Evolutionary conservation across 2,113 vertebrate species (phyloP).

Genomic region (Myotis lucifugus): DNA sequence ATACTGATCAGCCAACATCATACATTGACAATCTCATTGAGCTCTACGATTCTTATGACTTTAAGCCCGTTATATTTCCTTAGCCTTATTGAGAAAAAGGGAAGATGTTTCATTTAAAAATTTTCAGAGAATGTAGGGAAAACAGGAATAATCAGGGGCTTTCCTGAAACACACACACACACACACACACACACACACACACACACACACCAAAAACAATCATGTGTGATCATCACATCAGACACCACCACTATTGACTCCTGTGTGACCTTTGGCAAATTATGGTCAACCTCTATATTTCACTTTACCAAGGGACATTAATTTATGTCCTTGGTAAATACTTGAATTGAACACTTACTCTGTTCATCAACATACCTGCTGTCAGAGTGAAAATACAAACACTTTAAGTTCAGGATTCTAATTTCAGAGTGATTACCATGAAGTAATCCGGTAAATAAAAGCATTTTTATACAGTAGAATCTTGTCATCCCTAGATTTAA

Average conservation of each 20-base stretch:
- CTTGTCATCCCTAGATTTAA: neutral
- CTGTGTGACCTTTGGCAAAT: neutral
- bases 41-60: neutral
- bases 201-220: neutral
- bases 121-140: neutral
- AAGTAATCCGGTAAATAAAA: neutral
- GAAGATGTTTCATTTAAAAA: conserved; percentile 14
- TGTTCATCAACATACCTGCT: neutral
- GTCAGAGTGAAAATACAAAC: neutral
- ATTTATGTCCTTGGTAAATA: neutral
- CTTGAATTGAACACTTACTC: neutral
- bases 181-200: neutral
- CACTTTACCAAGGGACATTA: neutral
- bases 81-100: neutral
- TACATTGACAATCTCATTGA: neutral
- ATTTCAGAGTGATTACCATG: neutral
- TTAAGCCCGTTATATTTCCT: neutral
- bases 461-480: neutral
- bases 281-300: neutral
- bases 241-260: neutral
- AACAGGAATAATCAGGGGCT: neutral
- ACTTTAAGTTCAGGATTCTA: neutral
- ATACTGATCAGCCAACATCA: neutral
- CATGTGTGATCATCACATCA: neutral
- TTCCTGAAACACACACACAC: neutral